Evolutionary conservation across 2,888 invertebrate species (phyloP).

Genomic region (Synanthedon myopaeformis): DNA sequence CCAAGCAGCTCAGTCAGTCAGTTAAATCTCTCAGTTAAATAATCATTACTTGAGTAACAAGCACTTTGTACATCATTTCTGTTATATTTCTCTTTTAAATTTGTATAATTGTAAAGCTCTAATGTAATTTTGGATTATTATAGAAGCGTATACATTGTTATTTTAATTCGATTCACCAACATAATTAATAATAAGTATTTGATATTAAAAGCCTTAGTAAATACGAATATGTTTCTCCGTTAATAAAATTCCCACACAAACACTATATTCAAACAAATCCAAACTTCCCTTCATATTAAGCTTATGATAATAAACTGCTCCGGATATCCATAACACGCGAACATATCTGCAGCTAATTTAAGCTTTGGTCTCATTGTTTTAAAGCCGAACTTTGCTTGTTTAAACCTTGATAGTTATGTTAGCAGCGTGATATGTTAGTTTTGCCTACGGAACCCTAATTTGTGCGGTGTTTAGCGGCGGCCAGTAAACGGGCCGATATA

Average conservation of each 20-base stretch:
- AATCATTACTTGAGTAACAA: too few relatives aligned
- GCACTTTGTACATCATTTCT: too few relatives aligned
- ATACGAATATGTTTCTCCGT: too few relatives aligned
- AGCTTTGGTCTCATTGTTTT: background rate
- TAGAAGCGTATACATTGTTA: too few relatives aligned
- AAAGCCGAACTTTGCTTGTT: background rate
- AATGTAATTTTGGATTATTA: too few relatives aligned
- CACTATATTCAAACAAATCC: conserved; percentile 11
- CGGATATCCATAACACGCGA: conserved; percentile 14
- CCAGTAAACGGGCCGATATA: conserved; percentile 5
- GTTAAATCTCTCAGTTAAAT: too few relatives aligned
- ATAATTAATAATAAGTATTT: too few relatives aligned
- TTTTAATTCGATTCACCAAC: too few relatives aligned
- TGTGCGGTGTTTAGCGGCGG: conserved; percentile 24
- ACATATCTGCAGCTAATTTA: background rate
- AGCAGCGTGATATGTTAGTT: conserved; percentile 22
- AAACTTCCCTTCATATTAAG: conserved; percentile 26
- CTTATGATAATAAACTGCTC: conserved; percentile 22
- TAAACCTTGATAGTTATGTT: conserved; percentile 2
- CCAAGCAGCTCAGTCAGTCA: too few relatives aligned
- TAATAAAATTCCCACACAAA: background rate
- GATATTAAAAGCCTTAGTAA: too few relatives aligned
- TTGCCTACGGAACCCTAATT: conserved; percentile 32
- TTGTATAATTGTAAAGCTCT: too few relatives aligned
- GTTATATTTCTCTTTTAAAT: too few relatives aligned